Conservation (phyloP, 2,797 vertebrate species). For the Jordanella pulchra region DNA sequence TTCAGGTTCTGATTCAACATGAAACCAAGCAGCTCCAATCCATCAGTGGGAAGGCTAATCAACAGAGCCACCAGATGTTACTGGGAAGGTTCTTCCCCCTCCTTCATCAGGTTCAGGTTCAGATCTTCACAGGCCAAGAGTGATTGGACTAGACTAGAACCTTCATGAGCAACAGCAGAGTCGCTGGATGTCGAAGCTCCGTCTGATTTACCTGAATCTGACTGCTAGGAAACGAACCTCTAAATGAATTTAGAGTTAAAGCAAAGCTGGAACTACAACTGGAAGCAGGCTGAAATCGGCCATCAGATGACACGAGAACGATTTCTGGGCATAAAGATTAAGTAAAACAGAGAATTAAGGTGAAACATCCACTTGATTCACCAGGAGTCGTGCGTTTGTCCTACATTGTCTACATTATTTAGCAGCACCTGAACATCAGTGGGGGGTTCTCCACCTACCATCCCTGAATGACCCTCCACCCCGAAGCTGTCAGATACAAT, state of each 20-base stretch:
- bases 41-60: not conserved
- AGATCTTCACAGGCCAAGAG: too few relatives aligned
- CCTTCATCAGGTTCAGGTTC: too few relatives aligned
- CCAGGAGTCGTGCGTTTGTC: conserved; percentile 6
- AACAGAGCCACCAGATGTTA: not conserved
- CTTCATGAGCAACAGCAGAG: too few relatives aligned
- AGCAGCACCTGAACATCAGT: conserved; percentile 52
- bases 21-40: not conserved
- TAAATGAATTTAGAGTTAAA: too few relatives aligned
- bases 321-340: not conserved
- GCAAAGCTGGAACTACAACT: too few relatives aligned
- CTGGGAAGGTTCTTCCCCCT: not conserved
- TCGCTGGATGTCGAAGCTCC: too few relatives aligned
- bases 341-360: not conserved
- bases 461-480: conserved; percentile 74
- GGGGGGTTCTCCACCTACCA: conserved; percentile 47
- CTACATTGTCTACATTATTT: conserved; percentile 37
- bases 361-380: conserved; percentile 30
- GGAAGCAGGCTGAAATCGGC: too few relatives aligned
- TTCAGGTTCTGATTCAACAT: not conserved
- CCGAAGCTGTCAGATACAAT: conserved; percentile 55
- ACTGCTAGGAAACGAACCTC: too few relatives aligned
- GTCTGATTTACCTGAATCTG: too few relatives aligned
- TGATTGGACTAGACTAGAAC: too few relatives aligned
- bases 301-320: too few relatives aligned